Evolutionary conservation across 1,140 invertebrate species (phyloP).

Genomic region (Hyphantria cunea): DNA sequence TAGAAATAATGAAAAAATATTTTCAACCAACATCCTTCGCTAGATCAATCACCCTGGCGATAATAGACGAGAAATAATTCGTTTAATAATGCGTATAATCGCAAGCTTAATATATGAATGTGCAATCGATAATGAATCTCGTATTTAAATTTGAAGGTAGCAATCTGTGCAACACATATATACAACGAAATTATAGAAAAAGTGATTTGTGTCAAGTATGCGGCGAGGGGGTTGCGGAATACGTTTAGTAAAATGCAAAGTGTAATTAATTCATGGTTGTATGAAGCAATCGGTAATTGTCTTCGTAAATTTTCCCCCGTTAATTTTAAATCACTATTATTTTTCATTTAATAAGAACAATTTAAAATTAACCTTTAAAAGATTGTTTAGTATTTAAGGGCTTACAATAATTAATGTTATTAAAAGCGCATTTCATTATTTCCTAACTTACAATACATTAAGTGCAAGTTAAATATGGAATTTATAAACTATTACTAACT

Average conservation of each 20-base stretch:
- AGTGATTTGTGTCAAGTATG: background rate
- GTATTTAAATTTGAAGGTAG: background rate
- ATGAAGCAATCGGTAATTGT: no score
- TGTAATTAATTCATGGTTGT: no score
- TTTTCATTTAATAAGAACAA: no score
- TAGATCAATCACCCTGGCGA: background rate
- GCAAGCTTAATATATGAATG: background rate
- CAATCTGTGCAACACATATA: background rate
- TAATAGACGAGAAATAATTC: background rate
- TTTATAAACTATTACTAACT: no score
- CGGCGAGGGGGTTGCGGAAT: background rate
- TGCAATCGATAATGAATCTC: background rate
- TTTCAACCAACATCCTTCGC: background rate
- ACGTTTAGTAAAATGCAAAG: background rate
- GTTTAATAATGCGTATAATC: conserved; percentile 1
- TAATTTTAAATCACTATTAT: no score
- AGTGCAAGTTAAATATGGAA: no score
- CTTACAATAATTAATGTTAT: no score
- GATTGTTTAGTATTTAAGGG: no score
- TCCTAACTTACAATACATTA: no score
- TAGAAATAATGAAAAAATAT: background rate
- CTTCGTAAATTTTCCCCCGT: no score
- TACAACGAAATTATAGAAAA: background rate
- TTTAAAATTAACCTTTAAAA: no score
- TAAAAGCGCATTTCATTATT: no score